phyloP scores from a whole-genome alignment of 1,140 invertebrate species.

The Phymorhynchus buccinoides region DNA sequence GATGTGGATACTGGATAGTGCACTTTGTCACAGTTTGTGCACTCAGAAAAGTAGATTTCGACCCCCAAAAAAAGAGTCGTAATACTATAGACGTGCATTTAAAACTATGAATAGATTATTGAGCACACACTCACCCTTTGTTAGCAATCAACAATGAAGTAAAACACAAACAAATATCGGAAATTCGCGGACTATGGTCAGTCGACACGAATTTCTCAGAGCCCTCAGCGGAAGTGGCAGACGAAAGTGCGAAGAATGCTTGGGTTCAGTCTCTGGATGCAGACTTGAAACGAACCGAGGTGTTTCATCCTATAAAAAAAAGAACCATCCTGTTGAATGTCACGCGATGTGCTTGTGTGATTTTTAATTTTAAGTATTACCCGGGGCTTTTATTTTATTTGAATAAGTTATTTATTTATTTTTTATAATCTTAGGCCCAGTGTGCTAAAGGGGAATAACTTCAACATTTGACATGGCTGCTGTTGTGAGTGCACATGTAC shows the following conservation, averaged over 20 bases:
- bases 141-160: neutral
- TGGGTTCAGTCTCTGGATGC: neutral
- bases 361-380: neutral
- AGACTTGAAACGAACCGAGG: slow-evolving; percentile 1
- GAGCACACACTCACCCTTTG: neutral
- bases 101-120: neutral
- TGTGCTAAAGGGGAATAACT: neutral
- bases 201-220: slow-evolving; percentile 84
- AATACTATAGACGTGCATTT: too few relatives aligned
- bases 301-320: neutral
- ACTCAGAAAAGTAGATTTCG: too few relatives aligned
- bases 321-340: too few relatives aligned
- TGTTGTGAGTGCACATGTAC: too few relatives aligned
- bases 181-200: slow-evolving; percentile 88
- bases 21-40: too few relatives aligned
- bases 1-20: too few relatives aligned
- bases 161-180: neutral
- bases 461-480: too few relatives aligned
- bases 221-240: slow-evolving; percentile 28
- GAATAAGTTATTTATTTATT: neutral
- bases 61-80: too few relatives aligned
- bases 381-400: neutral
- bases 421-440: neutral
- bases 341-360: neutral
- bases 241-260: neutral